Percentiles rank a stretch among this genome's conserved stretches.
Evolutionary conservation across 1,140 invertebrate species (phyloP).

Genomic region (Popillia japonica): DNA sequence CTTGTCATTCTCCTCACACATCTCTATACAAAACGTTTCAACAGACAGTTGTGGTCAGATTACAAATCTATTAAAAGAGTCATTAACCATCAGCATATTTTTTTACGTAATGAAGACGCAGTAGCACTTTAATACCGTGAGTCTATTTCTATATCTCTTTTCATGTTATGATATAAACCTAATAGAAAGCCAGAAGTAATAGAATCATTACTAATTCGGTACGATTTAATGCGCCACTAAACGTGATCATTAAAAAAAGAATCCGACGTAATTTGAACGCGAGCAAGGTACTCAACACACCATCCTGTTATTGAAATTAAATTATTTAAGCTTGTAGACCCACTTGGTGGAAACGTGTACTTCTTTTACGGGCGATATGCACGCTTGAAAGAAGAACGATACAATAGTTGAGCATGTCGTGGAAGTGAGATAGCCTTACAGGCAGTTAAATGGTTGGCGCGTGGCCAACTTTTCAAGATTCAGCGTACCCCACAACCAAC

Average conservation of each 20-base stretch:
- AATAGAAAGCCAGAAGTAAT: not conserved
- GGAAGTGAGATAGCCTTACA: not conserved
- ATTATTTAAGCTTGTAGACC: conserved; percentile 21
- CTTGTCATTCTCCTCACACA: no score
- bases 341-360: conserved; percentile 12
- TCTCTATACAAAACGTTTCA: no score
- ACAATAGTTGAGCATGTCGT: not conserved
- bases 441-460: conserved; percentile 29
- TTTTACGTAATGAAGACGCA: no score
- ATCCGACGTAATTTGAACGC: conserved; percentile 21
- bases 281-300: conserved; percentile 28
- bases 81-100: no score
- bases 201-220: conserved; percentile 28
- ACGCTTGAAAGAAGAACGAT: not conserved
- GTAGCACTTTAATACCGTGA: no score
- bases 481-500: not conserved
- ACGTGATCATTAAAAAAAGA: conserved; percentile 31
- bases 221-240: conserved; percentile 24
- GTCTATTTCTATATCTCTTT: not conserved
- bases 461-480: conserved; percentile 31
- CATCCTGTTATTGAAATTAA: conserved; percentile 29
- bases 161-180: not conserved
- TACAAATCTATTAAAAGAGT: no score
- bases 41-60: no score
- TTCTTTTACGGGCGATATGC: not conserved